Evolutionary conservation across 2,797 vertebrate genomes (phyloP), one percentile per base, ranked within the genome.

Genomic region (Rhyacichthys aspro): DNA sequence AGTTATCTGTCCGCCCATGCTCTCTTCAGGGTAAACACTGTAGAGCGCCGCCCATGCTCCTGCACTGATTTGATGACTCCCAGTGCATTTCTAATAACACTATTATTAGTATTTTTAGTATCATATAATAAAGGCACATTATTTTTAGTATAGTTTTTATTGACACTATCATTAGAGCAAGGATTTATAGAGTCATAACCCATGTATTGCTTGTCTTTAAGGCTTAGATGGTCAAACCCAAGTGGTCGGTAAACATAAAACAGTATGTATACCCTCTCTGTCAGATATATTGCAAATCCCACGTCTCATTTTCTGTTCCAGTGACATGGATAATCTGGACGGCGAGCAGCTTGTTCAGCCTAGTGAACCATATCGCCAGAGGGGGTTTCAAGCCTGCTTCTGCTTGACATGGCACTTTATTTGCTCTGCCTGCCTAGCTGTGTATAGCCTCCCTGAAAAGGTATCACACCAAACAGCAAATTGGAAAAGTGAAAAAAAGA

Each of bases 251-350:
- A 65, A 48, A 43, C 36, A 47, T 14, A 59, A 62, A 55, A 19
- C 43, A 42, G 17, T 14, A 17, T 52, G 11, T 32, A 64, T 48
- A 54, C 37, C 52, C 33, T 15, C 59, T 43, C 64, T 72, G 72
- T 83, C 61, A 59, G 59, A 78, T 63, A 59, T 48, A 78, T 64
- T 65, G 60, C 64, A 76, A 74, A 81, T 76, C 73, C 79, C 36
- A 28, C 53, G 73, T 67, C 53, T 76, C 55, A 75, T 82, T 80
- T 79, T 78, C 69, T 65, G 53, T 82, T 78, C 52, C 72, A 78
- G 38, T 82, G 76, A 82, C 74, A 80, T 70, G 68, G 76, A 79
- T 84, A 82, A 86, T 79, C 74, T 72, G 67, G 68, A 73, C 72
- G 7, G 8, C 34, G 46, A 77, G 68, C 75, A 56, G 72, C 79